Conservation (phyloP, 2,113 vertebrate genomes). For the Diglossa brunneiventris region DNA sequence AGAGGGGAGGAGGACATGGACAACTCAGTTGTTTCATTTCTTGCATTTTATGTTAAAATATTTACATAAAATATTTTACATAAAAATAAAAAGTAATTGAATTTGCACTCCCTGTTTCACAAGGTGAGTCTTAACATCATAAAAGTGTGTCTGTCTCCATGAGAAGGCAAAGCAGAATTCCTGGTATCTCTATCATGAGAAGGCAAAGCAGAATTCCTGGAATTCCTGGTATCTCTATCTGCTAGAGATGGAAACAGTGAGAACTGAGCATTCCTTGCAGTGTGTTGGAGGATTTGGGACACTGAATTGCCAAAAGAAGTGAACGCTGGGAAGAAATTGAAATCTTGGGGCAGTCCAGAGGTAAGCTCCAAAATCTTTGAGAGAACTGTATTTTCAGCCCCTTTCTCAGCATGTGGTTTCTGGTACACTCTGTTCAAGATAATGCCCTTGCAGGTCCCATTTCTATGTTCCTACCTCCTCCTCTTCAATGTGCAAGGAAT, state of each 20-base stretch:
- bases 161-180: background rate
- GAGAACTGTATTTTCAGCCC: background rate
- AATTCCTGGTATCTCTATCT: background rate
- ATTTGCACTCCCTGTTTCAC: background rate
- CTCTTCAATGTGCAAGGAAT: background rate
- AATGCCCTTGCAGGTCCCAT: background rate
- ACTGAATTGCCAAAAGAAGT: background rate
- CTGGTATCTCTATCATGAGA: too few relatives aligned
- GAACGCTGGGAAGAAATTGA: background rate
- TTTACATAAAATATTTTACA: background rate
- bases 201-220: background rate
- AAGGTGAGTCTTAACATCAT: background rate
- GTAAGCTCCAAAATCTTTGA: background rate
- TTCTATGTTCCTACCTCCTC: background rate
- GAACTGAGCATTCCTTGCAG: background rate
- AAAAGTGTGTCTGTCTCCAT: background rate
- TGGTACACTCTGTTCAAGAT: background rate
- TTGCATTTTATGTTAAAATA: background rate
- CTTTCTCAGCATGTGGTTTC: background rate
- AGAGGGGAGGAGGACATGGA: accelerated
- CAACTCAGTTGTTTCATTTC: background rate
- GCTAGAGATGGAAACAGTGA: accelerated
- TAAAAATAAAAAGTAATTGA: background rate
- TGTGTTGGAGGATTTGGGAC: background rate
- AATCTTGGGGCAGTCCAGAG: background rate